Conservation (phyloP, 2,888 invertebrate species). For the Calephelis perditalis region DNA sequence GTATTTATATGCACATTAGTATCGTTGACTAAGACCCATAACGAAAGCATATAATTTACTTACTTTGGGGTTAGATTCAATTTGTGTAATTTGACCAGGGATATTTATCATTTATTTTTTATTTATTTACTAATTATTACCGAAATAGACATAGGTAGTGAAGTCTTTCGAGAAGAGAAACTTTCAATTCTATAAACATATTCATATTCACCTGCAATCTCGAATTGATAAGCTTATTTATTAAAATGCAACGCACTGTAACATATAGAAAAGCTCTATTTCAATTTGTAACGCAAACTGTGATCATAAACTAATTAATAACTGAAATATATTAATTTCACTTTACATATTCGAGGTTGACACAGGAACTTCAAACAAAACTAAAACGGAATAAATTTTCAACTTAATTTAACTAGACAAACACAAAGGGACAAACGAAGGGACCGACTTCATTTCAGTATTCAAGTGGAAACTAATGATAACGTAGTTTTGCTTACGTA, state of each 20-base stretch:
- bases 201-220: conserved; percentile 25
- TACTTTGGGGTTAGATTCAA: too few relatives aligned
- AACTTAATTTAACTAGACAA: conserved; percentile 76
- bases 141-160: too few relatives aligned
- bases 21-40: too few relatives aligned
- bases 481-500: conserved; percentile 47
- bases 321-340: conserved; percentile 53
- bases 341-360: conserved; percentile 73
- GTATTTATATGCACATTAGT: too few relatives aligned
- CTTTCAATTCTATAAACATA: too few relatives aligned
- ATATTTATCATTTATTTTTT: too few relatives aligned
- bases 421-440: conserved; percentile 65
- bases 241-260: neutral
- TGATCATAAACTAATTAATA: conserved; percentile 57
- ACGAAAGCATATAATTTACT: too few relatives aligned
- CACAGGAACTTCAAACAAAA: conserved; percentile 52
- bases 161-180: too few relatives aligned
- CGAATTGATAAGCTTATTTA: neutral
- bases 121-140: too few relatives aligned
- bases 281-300: conserved; percentile 21
- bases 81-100: too few relatives aligned
- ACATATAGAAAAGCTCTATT: neutral
- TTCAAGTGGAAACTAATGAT: conserved; percentile 73
- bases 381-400: conserved; percentile 76
- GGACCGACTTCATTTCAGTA: conserved; percentile 68